These are phyloP conservation scores for Melanotaenia pygmaea DNA, from an alignment of 2,797 vertebrate genomes.

Conservation along the genomic window DNA sequence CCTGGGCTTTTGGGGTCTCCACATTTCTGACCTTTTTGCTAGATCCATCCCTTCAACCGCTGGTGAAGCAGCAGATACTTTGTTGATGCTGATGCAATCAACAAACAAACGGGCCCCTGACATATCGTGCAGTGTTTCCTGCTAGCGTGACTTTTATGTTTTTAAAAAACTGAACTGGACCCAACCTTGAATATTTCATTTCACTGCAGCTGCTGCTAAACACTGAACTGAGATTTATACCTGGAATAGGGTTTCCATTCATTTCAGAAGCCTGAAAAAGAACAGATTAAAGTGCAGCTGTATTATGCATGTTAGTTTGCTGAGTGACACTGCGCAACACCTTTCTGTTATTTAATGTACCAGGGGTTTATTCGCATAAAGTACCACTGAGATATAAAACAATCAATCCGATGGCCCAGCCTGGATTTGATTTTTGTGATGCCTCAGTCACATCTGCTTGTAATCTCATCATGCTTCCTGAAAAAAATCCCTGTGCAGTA, in stretches of 20 bases:
- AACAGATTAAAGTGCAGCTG: conserved; percentile 24
- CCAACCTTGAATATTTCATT: neutral
- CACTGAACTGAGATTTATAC: neutral
- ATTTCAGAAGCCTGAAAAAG: conserved; percentile 15
- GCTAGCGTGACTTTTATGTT: neutral
- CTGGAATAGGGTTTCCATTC: neutral
- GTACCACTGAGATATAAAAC: conserved; percentile 39
- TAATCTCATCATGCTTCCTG: conserved; percentile 64
- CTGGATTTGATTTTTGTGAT: conserved; percentile 49
- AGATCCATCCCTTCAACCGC: neutral
- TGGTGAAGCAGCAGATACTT: neutral
- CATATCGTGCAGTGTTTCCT: neutral
- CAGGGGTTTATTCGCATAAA: conserved; percentile 32
- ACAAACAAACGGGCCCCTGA: neutral
- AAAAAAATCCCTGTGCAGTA: conserved; percentile 54
- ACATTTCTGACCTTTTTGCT: neutral
- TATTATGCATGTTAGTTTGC: neutral
- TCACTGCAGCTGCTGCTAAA: neutral
- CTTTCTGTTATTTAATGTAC: conserved; percentile 39
- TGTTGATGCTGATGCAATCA: neutral
- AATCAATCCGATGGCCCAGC: conserved; percentile 42
- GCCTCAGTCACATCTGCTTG: conserved; percentile 67
- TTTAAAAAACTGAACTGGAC: neutral
- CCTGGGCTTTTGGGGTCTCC: neutral
- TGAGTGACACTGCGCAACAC: conserved; percentile 3